Conservation (phyloP, 2,888 invertebrate species). For the Dasysyrphus tricinctus region DNA sequence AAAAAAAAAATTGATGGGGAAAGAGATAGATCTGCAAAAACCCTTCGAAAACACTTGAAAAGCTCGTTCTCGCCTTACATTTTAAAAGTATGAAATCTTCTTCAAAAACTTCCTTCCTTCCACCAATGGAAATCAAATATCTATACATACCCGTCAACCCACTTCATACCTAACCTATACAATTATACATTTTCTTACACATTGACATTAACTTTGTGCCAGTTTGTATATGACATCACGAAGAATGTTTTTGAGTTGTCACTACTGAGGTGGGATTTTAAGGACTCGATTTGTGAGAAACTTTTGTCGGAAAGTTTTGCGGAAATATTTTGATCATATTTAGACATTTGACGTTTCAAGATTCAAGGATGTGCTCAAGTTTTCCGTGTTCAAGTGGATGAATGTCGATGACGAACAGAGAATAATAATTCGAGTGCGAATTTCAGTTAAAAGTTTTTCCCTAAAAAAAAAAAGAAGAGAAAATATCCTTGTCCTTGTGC, state of each 20-base stretch:
- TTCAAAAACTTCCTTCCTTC: slow-evolving; percentile 38
- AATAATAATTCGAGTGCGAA: slow-evolving; percentile 58
- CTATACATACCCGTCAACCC: background rate
- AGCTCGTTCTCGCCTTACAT: slow-evolving; percentile 15
- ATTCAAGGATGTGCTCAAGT: slow-evolving; percentile 66
- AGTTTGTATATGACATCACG: slow-evolving; percentile 26
- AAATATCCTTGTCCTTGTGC: slow-evolving; percentile 16
- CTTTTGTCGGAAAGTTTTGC: slow-evolving; percentile 54
- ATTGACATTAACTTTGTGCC: slow-evolving; percentile 32
- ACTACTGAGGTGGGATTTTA: slow-evolving; percentile 57
- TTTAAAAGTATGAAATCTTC: slow-evolving; percentile 63
- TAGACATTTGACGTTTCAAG: slow-evolving; percentile 64
- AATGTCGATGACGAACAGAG: slow-evolving; percentile 69
- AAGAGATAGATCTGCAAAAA: slow-evolving; percentile 23
- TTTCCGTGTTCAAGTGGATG: slow-evolving; percentile 68
- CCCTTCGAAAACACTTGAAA: slow-evolving; percentile 42
- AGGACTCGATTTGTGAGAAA: slow-evolving; percentile 64
- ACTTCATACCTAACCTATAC: background rate
- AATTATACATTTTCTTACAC: slow-evolving; percentile 1
- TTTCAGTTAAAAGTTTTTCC: slow-evolving; percentile 63
- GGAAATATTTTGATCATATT: slow-evolving; percentile 73
- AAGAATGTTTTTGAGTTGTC: slow-evolving; percentile 68
- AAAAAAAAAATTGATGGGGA: background rate
- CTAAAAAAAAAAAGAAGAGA: too few species aligned
- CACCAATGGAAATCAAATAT: slow-evolving; percentile 22